Percentiles rank a stretch among this genome's conserved stretches.
These are phyloP conservation scores for Danio jaintianensis DNA, from an alignment of 2,797 vertebrate genomes.

Conservation along the genomic window DNA sequence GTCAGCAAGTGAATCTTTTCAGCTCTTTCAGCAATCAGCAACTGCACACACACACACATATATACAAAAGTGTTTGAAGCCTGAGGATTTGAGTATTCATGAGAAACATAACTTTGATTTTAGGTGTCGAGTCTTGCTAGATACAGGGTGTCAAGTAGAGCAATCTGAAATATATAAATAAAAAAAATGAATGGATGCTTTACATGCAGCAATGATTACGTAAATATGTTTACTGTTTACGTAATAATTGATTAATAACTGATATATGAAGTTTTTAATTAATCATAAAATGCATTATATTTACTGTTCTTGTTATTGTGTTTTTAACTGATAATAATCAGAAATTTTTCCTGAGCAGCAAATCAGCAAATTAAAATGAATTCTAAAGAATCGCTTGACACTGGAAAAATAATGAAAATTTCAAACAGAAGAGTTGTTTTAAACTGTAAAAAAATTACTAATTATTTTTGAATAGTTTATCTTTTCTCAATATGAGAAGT, in stretches of 20 bases:
- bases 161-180: background rate
- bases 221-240: too few species aligned
- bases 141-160: constrained; percentile 7
- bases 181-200: background rate
- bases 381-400: background rate
- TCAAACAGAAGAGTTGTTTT: background rate
- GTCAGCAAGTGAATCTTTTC: constrained; percentile 68
- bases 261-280: too few species aligned
- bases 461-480: background rate
- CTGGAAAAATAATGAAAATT: background rate
- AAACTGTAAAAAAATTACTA: background rate
- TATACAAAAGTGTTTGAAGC: constrained; percentile 76
- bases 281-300: too few species aligned
- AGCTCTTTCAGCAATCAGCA: constrained; percentile 65
- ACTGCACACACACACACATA: constrained; percentile 66
- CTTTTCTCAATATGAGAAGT: background rate
- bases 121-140: constrained; percentile 36
- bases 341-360: background rate
- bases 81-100: constrained; percentile 57
- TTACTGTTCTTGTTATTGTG: too few species aligned
- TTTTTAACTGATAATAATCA: background rate
- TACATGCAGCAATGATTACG: too few species aligned
- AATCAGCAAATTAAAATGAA: background rate
- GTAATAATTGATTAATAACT: too few species aligned
- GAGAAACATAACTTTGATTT: constrained; percentile 72